These are phyloP conservation scores for Chymomyza fuscimana DNA, from an alignment of 2,888 invertebrate genomes.

Conservation along the genomic window DNA sequence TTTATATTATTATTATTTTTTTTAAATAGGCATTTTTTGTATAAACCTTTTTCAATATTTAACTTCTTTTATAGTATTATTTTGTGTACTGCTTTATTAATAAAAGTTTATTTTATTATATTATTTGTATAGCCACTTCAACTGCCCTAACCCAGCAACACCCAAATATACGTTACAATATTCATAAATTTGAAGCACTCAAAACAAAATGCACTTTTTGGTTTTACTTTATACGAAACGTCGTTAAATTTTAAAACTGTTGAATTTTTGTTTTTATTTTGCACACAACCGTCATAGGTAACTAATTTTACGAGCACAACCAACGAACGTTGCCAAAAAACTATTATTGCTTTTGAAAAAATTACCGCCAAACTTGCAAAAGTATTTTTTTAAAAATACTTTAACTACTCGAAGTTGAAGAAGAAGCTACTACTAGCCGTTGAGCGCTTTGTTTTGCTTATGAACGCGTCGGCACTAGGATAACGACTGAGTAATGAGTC, in stretches of 20 bases:
- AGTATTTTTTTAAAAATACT: not conserved
- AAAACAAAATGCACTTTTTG: not conserved
- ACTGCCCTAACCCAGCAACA: not conserved
- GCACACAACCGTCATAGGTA: not conserved
- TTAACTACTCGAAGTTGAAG: not conserved
- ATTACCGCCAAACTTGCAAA: not conserved
- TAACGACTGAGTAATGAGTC: slow-evolving; percentile 65
- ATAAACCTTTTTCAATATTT: too few relatives aligned
- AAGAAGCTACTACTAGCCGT: not conserved
- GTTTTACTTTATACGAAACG: not conserved
- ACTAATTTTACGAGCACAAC: not conserved
- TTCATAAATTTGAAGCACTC: not conserved
- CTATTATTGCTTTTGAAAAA: not conserved
- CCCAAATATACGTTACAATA: not conserved
- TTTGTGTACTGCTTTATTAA: too few relatives aligned
- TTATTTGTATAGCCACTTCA: not conserved
- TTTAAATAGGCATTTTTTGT: too few relatives aligned
- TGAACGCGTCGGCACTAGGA: slow-evolving; percentile 65
- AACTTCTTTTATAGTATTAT: too few relatives aligned
- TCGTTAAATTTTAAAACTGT: not conserved
- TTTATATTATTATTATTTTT: too few relatives aligned
- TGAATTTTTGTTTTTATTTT: not conserved
- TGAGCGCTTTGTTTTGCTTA: slow-evolving; percentile 32
- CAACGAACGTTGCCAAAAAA: not conserved
- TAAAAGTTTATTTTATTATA: too few relatives aligned